Percentiles rank a stretch among this genome's conserved stretches.
phyloP scores from a whole-genome alignment of 2,113 vertebrate species.

The Dryoscopus gambensis region DNA sequence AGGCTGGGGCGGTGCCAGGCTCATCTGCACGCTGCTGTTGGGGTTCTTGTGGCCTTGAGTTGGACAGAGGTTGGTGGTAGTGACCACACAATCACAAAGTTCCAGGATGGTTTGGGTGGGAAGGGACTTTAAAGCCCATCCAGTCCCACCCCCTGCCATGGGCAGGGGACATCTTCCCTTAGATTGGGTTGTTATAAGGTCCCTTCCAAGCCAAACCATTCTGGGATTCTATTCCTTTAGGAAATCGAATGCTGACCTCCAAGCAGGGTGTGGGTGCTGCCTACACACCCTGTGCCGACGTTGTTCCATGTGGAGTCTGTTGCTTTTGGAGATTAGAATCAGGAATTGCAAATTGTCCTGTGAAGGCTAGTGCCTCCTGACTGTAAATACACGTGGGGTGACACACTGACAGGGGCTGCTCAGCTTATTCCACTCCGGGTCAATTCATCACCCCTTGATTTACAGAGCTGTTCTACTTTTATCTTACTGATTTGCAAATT shows the following conservation, averaged over 20 bases:
- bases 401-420: conserved; percentile 10
- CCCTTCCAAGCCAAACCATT: neutral
- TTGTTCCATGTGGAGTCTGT: neutral
- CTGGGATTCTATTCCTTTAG: neutral
- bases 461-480: conserved; percentile 26
- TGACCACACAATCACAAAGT: neutral
- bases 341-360: neutral
- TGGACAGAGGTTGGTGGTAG: neutral
- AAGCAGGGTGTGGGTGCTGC: neutral
- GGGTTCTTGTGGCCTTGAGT: neutral
- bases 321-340: neutral
- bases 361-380: neutral
- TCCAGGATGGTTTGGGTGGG: neutral
- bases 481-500: conserved; percentile 58
- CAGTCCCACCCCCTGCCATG: neutral
- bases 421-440: neutral
- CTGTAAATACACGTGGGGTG: neutral
- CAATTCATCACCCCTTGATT: conserved; percentile 20
- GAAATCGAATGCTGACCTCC: neutral
- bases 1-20: neutral
- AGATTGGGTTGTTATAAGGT: neutral
- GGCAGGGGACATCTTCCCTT: neutral
- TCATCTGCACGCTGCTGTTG: neutral
- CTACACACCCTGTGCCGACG: neutral
- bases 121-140: neutral